Conservation (phyloP, 2,113 vertebrate species). For the Nothocercus julius region DNA sequence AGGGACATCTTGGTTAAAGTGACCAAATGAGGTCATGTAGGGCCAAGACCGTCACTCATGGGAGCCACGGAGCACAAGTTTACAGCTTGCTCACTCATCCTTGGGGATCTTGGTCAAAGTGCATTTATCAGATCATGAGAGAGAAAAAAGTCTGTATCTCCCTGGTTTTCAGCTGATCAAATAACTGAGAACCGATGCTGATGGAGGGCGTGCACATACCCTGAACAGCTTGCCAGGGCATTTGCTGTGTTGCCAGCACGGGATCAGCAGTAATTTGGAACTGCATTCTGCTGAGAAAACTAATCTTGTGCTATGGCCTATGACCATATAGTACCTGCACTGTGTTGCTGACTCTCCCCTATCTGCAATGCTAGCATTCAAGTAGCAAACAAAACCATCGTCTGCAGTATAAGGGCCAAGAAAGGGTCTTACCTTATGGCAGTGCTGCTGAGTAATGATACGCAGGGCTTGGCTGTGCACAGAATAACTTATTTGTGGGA, state of each 20-base stretch:
- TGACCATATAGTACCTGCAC: not conserved
- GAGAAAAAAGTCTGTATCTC: not conserved
- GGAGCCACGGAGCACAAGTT: not conserved
- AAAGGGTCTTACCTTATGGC: not conserved
- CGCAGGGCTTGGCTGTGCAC: not conserved
- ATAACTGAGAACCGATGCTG: not conserved
- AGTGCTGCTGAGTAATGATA: not conserved
- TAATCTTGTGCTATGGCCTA: not conserved
- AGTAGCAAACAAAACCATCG: not conserved
- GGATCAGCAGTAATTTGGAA: not conserved
- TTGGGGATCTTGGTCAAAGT: not conserved
- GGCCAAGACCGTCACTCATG: not conserved
- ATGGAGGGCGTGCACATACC: not conserved
- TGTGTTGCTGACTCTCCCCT: not conserved
- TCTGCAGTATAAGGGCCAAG: not conserved
- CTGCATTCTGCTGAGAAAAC: not conserved
- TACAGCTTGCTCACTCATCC: not conserved
- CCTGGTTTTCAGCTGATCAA: not conserved
- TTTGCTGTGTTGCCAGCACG: not conserved
- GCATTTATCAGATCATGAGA: not conserved
- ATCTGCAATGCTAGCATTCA: not conserved
- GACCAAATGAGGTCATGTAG: not conserved
- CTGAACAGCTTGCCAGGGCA: not conserved
- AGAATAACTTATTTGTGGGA: no score
- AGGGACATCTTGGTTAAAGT: not conserved